Evolutionary conservation across 2,888 invertebrate genomes (phyloP).

Genomic region (Dusona sp.): DNA sequence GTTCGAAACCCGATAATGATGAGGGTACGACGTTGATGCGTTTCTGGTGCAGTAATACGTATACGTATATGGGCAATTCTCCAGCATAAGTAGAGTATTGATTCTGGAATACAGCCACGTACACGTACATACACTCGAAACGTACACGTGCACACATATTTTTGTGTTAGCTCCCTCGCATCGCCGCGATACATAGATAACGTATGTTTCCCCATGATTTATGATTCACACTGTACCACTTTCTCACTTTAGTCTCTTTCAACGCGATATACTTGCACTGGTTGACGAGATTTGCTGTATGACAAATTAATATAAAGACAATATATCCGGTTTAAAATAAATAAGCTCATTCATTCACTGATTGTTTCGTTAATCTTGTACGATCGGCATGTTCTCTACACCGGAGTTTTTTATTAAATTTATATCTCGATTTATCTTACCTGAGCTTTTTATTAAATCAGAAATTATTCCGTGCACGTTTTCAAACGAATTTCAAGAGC

Average conservation of each 20-base stretch:
- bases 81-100: constrained; percentile 76
- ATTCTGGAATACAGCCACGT: constrained; percentile 70
- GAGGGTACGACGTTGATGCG: constrained; percentile 72
- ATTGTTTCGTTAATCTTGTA: not conserved
- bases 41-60: constrained; percentile 47
- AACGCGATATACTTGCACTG: not conserved
- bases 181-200: constrained; percentile 2
- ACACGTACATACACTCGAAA: constrained; percentile 37
- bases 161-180: constrained; percentile 22
- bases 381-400: not conserved
- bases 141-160: constrained; percentile 34
- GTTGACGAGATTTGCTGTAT: not conserved
- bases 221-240: constrained; percentile 31
- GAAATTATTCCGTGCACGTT: not conserved
- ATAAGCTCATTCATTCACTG: not conserved
- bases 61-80: constrained; percentile 26
- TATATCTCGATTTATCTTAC: not conserved
- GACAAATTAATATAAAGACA: not conserved
- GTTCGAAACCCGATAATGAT: constrained; percentile 76
- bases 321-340: not conserved
- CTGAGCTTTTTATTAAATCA: not conserved
- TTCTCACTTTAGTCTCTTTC: constrained; percentile 35
- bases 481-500: not conserved
- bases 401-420: not conserved
- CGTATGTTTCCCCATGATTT: constrained; percentile 27